A percentile compares a stretch with the other conserved stretches of the same genome.
These are phyloP conservation scores for Halcyon smyrnensis DNA, from an alignment of 2,797 vertebrate species.

Conservation along the genomic window DNA sequence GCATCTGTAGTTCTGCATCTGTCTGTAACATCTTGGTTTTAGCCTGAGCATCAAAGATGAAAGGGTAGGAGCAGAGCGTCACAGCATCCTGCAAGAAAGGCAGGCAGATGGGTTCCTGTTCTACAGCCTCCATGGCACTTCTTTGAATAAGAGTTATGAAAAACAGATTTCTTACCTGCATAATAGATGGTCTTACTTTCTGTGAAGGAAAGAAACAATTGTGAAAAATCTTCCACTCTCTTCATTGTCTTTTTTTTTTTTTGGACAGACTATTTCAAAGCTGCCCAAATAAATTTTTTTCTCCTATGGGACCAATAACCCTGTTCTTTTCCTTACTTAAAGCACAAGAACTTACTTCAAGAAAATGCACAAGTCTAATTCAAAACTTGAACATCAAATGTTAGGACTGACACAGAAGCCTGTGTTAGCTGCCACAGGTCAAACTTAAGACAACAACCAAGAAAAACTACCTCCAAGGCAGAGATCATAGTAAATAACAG, in stretches of 20 bases:
- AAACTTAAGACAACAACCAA: neutral
- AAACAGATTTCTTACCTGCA: slow-evolving; percentile 84
- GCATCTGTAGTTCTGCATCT: slow-evolving; percentile 97
- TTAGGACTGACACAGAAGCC: neutral
- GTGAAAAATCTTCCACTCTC: slow-evolving; percentile 36
- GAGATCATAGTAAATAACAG: neutral
- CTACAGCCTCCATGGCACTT: neutral
- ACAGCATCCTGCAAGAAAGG: slow-evolving; percentile 85
- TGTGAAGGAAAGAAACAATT: slow-evolving; percentile 68
- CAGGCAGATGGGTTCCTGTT: neutral
- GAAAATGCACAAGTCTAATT: neutral
- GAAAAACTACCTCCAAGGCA: neutral
- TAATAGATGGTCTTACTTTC: slow-evolving; percentile 90
- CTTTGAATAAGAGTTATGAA: neutral
- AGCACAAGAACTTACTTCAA: neutral
- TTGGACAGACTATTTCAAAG: neutral
- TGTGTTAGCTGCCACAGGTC: neutral
- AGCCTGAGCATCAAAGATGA: slow-evolving; percentile 96
- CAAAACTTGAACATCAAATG: neutral
- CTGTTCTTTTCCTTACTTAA: neutral
- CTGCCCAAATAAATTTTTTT: neutral
- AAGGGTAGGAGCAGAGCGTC: slow-evolving; percentile 96
- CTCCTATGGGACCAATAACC: neutral
- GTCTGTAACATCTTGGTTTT: slow-evolving; percentile 99
- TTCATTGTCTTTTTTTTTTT: neutral